Evolutionary conservation across 2,888 invertebrate genomes (phyloP).

Genomic region (Sceliomorpha sp.): DNA sequence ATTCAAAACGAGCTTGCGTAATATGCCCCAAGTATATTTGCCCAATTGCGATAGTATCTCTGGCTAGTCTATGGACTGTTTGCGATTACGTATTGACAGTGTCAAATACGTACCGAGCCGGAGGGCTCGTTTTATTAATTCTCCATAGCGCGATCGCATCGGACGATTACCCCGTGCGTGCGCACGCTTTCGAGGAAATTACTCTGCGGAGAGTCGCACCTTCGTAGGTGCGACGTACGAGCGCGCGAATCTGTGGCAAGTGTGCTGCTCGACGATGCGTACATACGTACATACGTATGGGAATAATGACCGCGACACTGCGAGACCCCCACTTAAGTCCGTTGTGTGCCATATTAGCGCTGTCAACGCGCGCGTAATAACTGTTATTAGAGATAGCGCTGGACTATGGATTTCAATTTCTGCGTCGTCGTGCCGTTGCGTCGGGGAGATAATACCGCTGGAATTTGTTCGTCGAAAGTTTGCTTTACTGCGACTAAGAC

Average conservation of each 20-base stretch:
- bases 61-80: slow-evolving; percentile 34
- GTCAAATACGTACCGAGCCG: slow-evolving; percentile 33
- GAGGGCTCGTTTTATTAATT: slow-evolving; percentile 34
- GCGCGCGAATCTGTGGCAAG: too few species aligned
- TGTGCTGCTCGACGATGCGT: too few species aligned
- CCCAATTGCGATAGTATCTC: slow-evolving; percentile 39
- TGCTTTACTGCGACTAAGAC: too few species aligned
- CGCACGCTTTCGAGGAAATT: slow-evolving; percentile 4
- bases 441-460: too few species aligned
- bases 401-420: slow-evolving; percentile 21
- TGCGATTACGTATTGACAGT: slow-evolving; percentile 33
- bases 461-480: too few species aligned
- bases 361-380: slow-evolving; percentile 75
- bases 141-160: slow-evolving; percentile 3
- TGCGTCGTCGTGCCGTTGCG: too few species aligned
- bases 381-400: slow-evolving; percentile 70
- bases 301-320: slow-evolving; percentile 41
- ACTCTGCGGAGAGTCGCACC: too few species aligned
- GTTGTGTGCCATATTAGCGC: slow-evolving; percentile 72
- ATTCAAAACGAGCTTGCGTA: slow-evolving; percentile 41
- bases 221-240: too few species aligned
- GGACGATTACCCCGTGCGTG: slow-evolving; percentile 9
- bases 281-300: too few species aligned
- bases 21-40: slow-evolving; percentile 47
- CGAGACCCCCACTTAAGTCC: slow-evolving; percentile 28